Percentiles rank a stretch among this genome's conserved stretches.
Evolutionary conservation across 1,140 invertebrate species (phyloP).

Genomic region (Mesaphorura yosii): DNA sequence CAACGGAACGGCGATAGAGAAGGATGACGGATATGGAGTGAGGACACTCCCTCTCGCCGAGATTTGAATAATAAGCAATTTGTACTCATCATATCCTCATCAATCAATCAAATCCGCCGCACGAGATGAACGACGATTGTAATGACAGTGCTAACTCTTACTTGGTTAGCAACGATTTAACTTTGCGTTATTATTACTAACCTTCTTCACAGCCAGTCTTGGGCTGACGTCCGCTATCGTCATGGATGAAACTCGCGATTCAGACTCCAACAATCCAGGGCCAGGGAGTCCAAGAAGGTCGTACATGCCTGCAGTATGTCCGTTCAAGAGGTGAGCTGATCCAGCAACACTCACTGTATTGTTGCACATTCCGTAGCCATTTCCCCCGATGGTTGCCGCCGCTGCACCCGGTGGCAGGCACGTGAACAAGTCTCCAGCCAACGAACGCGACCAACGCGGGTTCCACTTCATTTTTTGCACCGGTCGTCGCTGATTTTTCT

Average conservation of each 20-base stretch:
- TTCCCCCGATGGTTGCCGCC: neutral
- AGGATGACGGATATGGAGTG: too few species aligned
- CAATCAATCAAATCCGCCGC: too few species aligned
- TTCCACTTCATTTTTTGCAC: conserved; percentile 25
- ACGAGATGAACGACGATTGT: too few species aligned
- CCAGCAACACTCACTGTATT: neutral
- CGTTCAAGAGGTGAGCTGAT: neutral
- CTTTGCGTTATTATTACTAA: neutral
- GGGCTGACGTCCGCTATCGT: conserved; percentile 55
- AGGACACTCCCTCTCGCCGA: too few species aligned
- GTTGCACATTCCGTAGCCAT: conserved; percentile 8
- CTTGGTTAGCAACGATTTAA: conserved; percentile 1
- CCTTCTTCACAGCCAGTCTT: conserved; percentile 53
- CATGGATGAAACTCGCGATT: conserved; percentile 40
- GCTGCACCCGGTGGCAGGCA: neutral
- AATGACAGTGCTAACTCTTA: too few species aligned
- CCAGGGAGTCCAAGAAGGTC: conserved; percentile 21
- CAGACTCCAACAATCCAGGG: conserved; percentile 32
- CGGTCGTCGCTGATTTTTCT: conserved; percentile 16
- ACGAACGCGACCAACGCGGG: neutral
- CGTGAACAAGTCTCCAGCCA: conserved; percentile 26
- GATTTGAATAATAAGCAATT: too few species aligned
- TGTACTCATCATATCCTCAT: too few species aligned
- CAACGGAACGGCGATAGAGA: too few species aligned
- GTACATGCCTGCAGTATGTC: conserved; percentile 1